Evolutionary conservation across 2,888 invertebrate genomes (phyloP).

Genomic region (Scaptomyza cyrtandrae): DNA sequence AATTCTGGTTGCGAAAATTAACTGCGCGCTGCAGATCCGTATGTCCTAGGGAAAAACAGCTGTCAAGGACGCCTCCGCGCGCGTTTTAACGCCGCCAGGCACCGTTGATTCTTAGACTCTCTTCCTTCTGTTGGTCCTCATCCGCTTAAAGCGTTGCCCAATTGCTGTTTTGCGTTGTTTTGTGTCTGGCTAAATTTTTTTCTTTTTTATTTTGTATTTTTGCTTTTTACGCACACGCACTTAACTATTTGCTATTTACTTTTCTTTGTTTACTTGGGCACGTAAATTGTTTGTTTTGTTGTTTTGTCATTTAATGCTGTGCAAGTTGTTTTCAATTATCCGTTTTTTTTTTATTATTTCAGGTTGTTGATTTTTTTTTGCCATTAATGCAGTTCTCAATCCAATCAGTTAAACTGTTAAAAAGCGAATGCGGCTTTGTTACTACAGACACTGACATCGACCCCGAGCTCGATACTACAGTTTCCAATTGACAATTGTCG

Average conservation of each 20-base stretch:
- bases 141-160: constrained; percentile 25
- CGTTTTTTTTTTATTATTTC: constrained; percentile 7
- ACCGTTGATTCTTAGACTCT: constrained; percentile 23
- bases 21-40: constrained; percentile 36
- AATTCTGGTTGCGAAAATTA: constrained; percentile 24
- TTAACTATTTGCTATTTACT: constrained; percentile 8
- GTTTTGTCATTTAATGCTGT: constrained; percentile 34
- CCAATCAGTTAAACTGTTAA: constrained; percentile 41
- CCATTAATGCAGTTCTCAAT: constrained; percentile 32
- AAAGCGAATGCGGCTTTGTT: constrained; percentile 37
- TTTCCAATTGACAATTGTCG: constrained; percentile 18
- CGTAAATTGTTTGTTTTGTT: constrained; percentile 37
- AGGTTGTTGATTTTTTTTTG: constrained; percentile 44
- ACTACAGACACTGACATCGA: constrained; percentile 29
- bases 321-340: constrained; percentile 10
- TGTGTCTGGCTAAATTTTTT: constrained; percentile 47
- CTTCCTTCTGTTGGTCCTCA: constrained; percentile 1
- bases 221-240: constrained; percentile 9
- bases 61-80: constrained; percentile 57
- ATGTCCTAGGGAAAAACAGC: constrained; percentile 50
- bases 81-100: constrained; percentile 28
- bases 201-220: constrained; percentile 9
- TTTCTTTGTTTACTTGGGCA: constrained; percentile 36
- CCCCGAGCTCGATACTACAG: constrained; percentile 26
- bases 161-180: constrained; percentile 45